These are phyloP conservation scores for Adelges cooleyi DNA, from an alignment of 1,140 invertebrate genomes.

Conservation along the genomic window DNA sequence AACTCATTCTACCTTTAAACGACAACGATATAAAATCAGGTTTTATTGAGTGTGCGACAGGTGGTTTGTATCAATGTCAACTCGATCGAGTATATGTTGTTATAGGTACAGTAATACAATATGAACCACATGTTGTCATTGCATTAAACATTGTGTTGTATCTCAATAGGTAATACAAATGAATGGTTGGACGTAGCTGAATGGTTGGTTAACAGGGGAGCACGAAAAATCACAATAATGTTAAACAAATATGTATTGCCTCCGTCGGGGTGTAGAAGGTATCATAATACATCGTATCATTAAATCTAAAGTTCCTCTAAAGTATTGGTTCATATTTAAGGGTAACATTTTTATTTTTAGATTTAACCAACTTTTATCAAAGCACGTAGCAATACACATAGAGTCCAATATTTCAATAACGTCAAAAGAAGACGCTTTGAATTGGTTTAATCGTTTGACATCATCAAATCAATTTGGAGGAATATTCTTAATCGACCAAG, in stretches of 20 bases:
- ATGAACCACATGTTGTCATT: neutral
- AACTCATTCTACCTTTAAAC: neutral
- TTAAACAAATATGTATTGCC: neutral
- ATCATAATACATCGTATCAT: too few species aligned
- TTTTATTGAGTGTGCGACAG: neutral
- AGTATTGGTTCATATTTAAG: too few species aligned
- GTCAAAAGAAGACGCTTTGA: neutral
- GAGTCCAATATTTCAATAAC: neutral
- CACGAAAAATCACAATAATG: neutral
- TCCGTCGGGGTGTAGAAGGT: neutral
- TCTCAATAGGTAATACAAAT: neutral
- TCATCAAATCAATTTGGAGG: neutral
- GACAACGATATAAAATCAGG: neutral
- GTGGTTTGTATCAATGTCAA: neutral
- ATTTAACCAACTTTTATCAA: neutral
- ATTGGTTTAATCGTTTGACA: neutral
- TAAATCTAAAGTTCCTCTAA: too few species aligned
- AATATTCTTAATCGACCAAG: neutral
- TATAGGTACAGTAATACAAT: neutral
- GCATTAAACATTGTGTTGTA: neutral
- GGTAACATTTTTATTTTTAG: neutral
- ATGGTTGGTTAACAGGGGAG: slow-evolving; percentile 25
- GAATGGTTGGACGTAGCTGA: slow-evolving; percentile 22
- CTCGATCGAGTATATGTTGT: neutral
- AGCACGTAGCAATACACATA: neutral